Evolutionary conservation across 2,113 vertebrate species (phyloP), one percentile per base, ranked within the genome.

Genomic region (Andinoacara biseriatus): DNA sequence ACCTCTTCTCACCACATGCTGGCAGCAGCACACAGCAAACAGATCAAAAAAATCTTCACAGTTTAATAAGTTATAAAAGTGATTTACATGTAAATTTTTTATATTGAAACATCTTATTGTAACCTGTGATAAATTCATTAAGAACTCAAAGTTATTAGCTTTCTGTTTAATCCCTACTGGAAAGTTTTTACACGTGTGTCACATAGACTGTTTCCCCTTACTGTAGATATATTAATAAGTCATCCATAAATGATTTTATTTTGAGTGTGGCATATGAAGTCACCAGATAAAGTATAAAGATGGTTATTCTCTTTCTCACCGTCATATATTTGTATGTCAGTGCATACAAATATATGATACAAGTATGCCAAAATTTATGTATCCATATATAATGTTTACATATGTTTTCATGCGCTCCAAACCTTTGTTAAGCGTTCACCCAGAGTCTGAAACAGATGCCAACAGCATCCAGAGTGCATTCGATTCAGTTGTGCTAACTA

Each of bases 21-120:
- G 88, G 92, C 92, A 91, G 87, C 18, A 93, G 83, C 84, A 88
- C 14, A 7, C 79, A 82, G 65, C 80, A 77, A 52, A 83, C 56
- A 29, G 17, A 75, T 58, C 14, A 29, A 35, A 49, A 49, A 38
- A 11, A 56, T 3, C 8, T 5, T 29, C 26, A 33, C 11, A 29
- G 10, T 26, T 17, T 35, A 38, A 24, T n/a, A 54, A 54, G 31
- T 75, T 29, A 18, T 46, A 33, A 72, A 72, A 54, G 15, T 31
- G 46, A 72, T 13, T 49, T 43, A 46, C 62, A 1, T 49, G 40
- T 49, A 13, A 43, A 4, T 4, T 43, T 49, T 33, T 33, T 33
- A 33, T 49, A 43, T 6, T 6, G 2, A 17, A 5, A 49, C 14
- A 17, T 49, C 29, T 26, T 18, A 49, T 72, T 72, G 31, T n/a